Evolutionary conservation across 2,113 vertebrate genomes (phyloP), one percentile per base, ranked within the genome.

Genomic region (Cheilinus undulatus): DNA sequence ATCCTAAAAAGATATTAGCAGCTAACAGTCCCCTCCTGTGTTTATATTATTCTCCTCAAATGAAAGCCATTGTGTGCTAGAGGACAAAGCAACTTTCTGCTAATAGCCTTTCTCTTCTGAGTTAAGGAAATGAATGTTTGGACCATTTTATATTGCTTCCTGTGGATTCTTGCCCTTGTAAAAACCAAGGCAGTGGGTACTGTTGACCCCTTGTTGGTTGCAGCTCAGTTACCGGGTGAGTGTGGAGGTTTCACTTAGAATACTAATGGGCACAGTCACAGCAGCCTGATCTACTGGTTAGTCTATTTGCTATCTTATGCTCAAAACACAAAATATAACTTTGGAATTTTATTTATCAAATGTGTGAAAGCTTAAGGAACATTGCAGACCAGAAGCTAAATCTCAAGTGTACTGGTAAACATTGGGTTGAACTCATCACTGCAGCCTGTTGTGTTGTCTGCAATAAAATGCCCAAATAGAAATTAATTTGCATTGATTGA

Each of bases 91-190:
- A 34, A 45, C 22, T 2, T n/a, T 73, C 64, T 62, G 24, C 54
- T 60, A 24, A 14, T 2, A n/a, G 42, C 3, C 22, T 42, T 36
- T 76, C 48, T 52, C 38, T 43, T 14, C 7, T 36, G 24, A 58
- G 23, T 75, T 85, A 67, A 60, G 67, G 82, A 77, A 72, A 78
- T 80, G 0, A 73, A 80, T 57, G 40, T 77, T 82, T 77, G 45
- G 20, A 6, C 50, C 58, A 23, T 38, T 40, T 63, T 73, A 15
- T n/a, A 70, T 78, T 57, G 59, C 62, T 78, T 75, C 60, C 57
- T 73, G 22, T 20, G 54, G 43, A 53, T 85, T 3, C 10, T 43
- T 73, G 62, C 68, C 42, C 24, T 14, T 20, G 11, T 26, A 26
- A 67, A 69, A 84, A 66, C 46, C 69, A 70, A 28, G 60, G 26